Base-by-base conservation (phyloP, 2,113 vertebrate species). In the Columba livia region DNA sequence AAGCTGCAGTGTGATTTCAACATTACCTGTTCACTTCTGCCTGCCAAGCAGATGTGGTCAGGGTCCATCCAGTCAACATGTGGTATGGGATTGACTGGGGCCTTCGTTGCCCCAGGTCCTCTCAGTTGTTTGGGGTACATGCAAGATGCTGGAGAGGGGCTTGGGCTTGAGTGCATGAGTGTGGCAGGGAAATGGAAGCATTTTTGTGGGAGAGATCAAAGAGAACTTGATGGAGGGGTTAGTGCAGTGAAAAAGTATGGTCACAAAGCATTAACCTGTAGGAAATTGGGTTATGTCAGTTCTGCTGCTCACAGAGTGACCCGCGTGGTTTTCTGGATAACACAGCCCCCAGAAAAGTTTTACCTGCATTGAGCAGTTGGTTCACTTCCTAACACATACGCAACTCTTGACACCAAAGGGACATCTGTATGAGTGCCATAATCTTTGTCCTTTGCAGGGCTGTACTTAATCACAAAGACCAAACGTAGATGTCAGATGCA, bases 71-170 rank as follows among this genome's bases (percentile, higher is more conserved):
- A 2, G 3, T 38, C 61, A 86, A 23, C 4, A 3, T 2, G 20
- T 0, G 4, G 15, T 0, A 0, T 25, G 36, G 42, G 47, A 64
- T 65, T 0, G 0, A n/a, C 38, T 18, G 36, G 15, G 3, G 8
- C 21, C 18, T 25, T 6, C 12, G 3, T 4, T 58, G 17, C 11
- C 40, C 13, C 1, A 1, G 26, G 61, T 17, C 4, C 3, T 82
- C 71, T 62, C 48, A 21, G 71, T 11, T 40, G 7, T 38, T 47
- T 20, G 15, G 9, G 12, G 28, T 19, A 42, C 61, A 17, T 0
- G 1, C 8, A 58, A 58, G 29, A 29, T 57, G 15, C 47, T 62
- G 47, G 36, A 82, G 19, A 47, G 53, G 9, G 31, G 6, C 31
- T 73, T 70, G 12, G n/a, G 12, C 17, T 71, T 1, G 1, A 6